These are phyloP conservation scores for Prorops nasuta DNA, from an alignment of 1,140 invertebrate species.

Conservation along the genomic window DNA sequence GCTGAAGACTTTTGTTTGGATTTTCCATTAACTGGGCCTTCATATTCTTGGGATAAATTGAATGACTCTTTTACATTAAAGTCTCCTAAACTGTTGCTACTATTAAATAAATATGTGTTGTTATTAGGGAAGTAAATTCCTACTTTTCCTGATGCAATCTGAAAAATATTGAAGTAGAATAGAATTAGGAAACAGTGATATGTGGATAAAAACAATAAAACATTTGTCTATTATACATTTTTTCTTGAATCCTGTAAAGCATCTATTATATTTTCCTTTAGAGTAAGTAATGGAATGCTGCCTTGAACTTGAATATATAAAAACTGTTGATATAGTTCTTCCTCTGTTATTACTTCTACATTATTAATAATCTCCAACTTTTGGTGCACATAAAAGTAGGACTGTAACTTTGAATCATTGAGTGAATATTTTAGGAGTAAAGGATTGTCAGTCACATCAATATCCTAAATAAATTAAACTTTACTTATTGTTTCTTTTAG, in stretches of 20 bases:
- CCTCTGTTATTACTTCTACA: conserved; percentile 62
- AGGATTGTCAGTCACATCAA: conserved; percentile 76
- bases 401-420: conserved; percentile 58
- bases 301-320: conserved; percentile 62
- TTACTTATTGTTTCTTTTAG: background rate
- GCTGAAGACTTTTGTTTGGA: conserved; percentile 53
- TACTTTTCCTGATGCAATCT: conserved; percentile 66
- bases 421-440: conserved; percentile 64
- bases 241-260: conserved; percentile 47
- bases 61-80: conserved; percentile 60
- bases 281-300: conserved; percentile 38
- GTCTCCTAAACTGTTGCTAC: conserved; percentile 58
- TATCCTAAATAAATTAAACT: conserved; percentile 55
- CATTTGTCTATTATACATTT: conserved; percentile 42
- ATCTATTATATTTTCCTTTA: conserved; percentile 36
- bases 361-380: conserved; percentile 63
- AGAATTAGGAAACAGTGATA: background rate
- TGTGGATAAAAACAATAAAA: background rate
- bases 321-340: conserved; percentile 67
- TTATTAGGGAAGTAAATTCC: conserved; percentile 64
- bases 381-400: conserved; percentile 70
- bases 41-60: conserved; percentile 41
- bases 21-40: conserved; percentile 43
- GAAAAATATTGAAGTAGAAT: conserved; percentile 1
- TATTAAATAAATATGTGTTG: conserved; percentile 61